These are phyloP conservation scores for Hypselothyrea guttata DNA, from an alignment of 2,888 invertebrate genomes.

Conservation along the genomic window DNA sequence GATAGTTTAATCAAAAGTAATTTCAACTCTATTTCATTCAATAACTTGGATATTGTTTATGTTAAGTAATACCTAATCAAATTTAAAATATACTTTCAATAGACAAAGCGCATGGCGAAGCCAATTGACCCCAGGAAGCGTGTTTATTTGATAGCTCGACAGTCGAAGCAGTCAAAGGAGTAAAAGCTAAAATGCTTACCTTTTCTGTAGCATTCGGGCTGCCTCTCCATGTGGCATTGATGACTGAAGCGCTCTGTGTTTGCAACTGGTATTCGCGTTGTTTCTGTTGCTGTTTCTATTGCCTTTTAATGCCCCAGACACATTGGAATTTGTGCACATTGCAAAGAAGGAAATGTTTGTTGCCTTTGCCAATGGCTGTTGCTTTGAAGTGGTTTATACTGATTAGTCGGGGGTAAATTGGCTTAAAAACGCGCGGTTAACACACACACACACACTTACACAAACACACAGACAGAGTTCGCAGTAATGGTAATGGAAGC, in stretches of 20 bases:
- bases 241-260: conserved; percentile 19
- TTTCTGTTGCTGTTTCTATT: conserved; percentile 19
- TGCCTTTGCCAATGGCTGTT: conserved; percentile 25
- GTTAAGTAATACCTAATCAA: no score
- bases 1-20: no score
- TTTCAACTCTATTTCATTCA: no score
- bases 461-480: neutral
- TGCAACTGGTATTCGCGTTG: neutral
- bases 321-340: conserved; percentile 63
- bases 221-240: conserved; percentile 39
- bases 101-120: no score
- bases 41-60: no score
- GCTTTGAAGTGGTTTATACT: conserved; percentile 75
- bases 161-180: conserved; percentile 47
- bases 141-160: conserved; percentile 15
- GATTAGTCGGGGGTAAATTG: conserved; percentile 71
- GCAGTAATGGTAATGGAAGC: conserved; percentile 9
- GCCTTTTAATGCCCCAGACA: conserved; percentile 53
- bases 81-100: no score
- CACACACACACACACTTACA: conserved; percentile 18
- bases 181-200: conserved; percentile 38
- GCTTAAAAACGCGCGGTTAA: conserved; percentile 61
- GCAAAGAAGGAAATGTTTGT: conserved; percentile 59
- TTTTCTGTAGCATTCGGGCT: conserved; percentile 32
- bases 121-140: no score